phyloP scores from a whole-genome alignment of 2,888 invertebrate genomes.

The Tuta absoluta region DNA sequence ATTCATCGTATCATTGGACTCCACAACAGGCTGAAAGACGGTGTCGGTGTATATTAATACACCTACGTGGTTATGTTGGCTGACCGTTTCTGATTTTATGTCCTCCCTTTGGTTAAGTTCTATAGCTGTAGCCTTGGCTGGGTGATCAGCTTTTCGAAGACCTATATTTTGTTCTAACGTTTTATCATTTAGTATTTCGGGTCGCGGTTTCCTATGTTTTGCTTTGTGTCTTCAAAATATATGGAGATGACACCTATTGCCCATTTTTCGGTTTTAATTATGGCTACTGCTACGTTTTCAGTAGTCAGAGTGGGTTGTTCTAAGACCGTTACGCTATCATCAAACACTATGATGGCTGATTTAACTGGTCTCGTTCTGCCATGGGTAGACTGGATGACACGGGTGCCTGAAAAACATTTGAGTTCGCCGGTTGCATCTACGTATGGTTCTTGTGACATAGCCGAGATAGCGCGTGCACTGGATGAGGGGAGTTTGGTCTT shows the following conservation, averaged over 20 bases:
- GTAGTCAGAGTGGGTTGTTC: conserved; percentile 14
- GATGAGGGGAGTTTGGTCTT: conserved; percentile 24
- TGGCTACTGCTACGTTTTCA: not conserved
- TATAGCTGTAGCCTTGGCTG: too few species aligned
- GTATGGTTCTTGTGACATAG: conserved; percentile 34
- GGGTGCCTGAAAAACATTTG: conserved; percentile 11
- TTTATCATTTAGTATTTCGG: too few species aligned
- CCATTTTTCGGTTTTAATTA: conserved; percentile 9
- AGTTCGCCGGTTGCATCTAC: conserved; percentile 14
- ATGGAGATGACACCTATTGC: conserved; percentile 12
- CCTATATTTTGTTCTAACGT: too few species aligned
- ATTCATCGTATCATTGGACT: too few species aligned
- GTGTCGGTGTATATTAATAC: too few species aligned
- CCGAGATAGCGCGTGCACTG: conserved; percentile 24
- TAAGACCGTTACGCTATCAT: conserved; percentile 1
- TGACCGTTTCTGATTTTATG: too few species aligned
- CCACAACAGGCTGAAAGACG: too few species aligned
- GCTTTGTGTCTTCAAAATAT: conserved; percentile 28
- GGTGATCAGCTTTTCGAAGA: too few species aligned
- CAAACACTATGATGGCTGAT: conserved; percentile 27
- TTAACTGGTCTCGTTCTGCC: conserved; percentile 11
- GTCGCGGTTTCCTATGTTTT: too few species aligned
- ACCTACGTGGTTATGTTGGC: too few species aligned
- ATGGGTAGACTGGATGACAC: conserved; percentile 19
- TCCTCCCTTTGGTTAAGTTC: too few species aligned